A percentile compares a stretch with the other conserved stretches of the same genome.
Conservation (phyloP, 2,888 invertebrate genomes). For the Encarsia formosa region DNA sequence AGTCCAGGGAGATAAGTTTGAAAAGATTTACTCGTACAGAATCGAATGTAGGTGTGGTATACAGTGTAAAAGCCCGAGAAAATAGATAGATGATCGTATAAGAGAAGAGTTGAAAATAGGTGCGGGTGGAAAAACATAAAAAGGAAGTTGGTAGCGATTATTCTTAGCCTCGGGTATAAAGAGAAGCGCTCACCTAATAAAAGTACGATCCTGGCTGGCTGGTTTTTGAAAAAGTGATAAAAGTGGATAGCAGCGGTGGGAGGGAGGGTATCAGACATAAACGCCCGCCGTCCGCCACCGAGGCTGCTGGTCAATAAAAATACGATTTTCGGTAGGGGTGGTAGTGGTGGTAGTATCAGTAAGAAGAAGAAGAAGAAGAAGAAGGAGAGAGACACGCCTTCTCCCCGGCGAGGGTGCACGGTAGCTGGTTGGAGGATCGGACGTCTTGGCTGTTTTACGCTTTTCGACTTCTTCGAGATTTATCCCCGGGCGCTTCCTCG, state of each 20-base stretch:
- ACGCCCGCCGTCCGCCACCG: background rate
- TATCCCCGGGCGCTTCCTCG: conserved; percentile 49
- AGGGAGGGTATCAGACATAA: conserved; percentile 21
- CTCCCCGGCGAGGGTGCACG: background rate
- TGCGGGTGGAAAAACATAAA: no score
- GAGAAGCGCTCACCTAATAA: no score
- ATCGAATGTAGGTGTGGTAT: no score
- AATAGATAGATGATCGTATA: no score
- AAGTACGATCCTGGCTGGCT: no score
- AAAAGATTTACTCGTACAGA: no score
- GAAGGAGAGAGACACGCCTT: conserved; percentile 20
- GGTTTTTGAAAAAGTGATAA: conserved; percentile 25
- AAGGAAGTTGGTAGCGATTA: no score
- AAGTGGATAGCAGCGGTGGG: conserved; percentile 16
- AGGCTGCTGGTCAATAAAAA: conserved; percentile 25
- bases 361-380: background rate
- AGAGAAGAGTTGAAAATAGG: no score
- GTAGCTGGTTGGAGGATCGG: background rate
- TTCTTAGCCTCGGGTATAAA: no score
- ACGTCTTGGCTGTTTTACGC: conserved; percentile 49
- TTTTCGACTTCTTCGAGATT: conserved; percentile 52
- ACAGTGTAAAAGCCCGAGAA: no score
- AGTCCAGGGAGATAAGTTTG: no score
- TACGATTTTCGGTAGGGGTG: conserved; percentile 20
- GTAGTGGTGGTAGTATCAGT: background rate